Conservation (phyloP, 2,888 invertebrate genomes). For the Creontiades dilutus region DNA sequence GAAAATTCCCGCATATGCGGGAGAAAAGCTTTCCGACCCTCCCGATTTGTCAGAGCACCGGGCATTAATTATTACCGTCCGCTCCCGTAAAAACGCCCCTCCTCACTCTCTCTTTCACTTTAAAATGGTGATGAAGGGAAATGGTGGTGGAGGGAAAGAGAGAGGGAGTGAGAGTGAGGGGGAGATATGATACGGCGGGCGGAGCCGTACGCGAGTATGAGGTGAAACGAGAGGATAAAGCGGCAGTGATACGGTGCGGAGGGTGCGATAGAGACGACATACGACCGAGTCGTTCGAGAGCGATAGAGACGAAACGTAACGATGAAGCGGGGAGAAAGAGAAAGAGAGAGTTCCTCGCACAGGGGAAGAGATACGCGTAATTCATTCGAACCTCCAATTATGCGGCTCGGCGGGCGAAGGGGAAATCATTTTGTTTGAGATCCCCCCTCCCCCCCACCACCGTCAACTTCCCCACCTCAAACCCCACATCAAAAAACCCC, state of each 20-base stretch:
- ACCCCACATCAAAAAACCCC: slow-evolving; percentile 31
- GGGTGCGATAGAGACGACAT: too few relatives aligned
- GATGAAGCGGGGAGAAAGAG: neutral
- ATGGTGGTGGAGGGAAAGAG: neutral
- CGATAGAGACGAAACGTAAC: neutral
- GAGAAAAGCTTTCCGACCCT: neutral
- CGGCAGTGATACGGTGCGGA: too few relatives aligned
- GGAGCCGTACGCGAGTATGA: too few relatives aligned
- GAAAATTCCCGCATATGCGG: slow-evolving; percentile 39
- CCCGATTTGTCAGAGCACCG: slow-evolving; percentile 24
- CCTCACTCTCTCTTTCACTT: neutral
- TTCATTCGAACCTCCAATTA: slow-evolving; percentile 52
- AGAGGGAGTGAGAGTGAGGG: too few relatives aligned
- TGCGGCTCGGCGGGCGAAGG: slow-evolving; percentile 15
- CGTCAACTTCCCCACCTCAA: neutral
- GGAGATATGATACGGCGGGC: too few relatives aligned
- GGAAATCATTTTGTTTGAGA: slow-evolving; percentile 35
- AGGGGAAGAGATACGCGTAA: slow-evolving; percentile 29
- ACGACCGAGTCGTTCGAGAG: neutral
- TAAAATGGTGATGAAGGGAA: neutral
- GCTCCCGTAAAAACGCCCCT: neutral
- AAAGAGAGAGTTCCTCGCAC: neutral
- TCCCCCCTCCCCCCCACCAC: neutral
- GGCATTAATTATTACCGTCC: slow-evolving; percentile 34
- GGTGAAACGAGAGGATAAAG: too few relatives aligned